Percentiles rank a stretch among this genome's conserved stretches.
Conservation (phyloP, 2,888 invertebrate genomes). For the Cynaeus angustus region DNA sequence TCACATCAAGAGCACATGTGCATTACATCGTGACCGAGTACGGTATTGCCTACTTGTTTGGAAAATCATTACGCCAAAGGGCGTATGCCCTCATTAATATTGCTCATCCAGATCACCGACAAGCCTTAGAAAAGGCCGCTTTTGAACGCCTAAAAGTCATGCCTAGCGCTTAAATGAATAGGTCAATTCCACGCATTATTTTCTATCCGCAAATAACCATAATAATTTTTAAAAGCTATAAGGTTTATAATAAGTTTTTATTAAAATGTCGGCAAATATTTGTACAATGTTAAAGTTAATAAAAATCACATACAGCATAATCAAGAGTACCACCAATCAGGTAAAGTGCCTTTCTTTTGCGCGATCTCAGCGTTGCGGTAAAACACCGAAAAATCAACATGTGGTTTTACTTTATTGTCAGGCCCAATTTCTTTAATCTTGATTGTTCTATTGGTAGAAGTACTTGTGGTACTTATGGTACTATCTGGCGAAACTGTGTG, state of each 20-base stretch:
- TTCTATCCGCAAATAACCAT: constrained; percentile 10
- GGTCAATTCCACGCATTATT: constrained; percentile 21
- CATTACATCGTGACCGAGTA: constrained; percentile 96
- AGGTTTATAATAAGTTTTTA: constrained; percentile 27
- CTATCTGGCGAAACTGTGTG: constrained; percentile 56
- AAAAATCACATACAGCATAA: constrained; percentile 30
- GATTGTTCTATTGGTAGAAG: constrained; percentile 63
- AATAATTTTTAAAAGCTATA: constrained; percentile 20
- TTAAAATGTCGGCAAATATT: constrained; percentile 37
- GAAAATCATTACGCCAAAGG: constrained; percentile 90
- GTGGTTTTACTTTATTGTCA: constrained; percentile 84
- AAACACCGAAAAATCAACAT: constrained; percentile 90
- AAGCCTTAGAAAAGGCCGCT: constrained; percentile 88
- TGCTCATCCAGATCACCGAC: constrained; percentile 92
- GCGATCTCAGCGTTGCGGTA: constrained; percentile 82
- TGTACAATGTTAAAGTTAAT: constrained; percentile 44
- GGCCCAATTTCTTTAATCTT: constrained; percentile 72
- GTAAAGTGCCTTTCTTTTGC: constrained; percentile 78
- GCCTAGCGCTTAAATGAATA: constrained; percentile 72
- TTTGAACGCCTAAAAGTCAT: constrained; percentile 88
- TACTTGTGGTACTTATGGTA: constrained; percentile 66
- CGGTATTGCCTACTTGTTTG: constrained; percentile 92
- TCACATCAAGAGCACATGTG: constrained; percentile 92
- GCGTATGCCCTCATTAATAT: constrained; percentile 92
- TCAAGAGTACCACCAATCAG: constrained; percentile 76